Base-by-base conservation (phyloP, 2,113 vertebrate genomes). In the Malurus cyaneus region DNA sequence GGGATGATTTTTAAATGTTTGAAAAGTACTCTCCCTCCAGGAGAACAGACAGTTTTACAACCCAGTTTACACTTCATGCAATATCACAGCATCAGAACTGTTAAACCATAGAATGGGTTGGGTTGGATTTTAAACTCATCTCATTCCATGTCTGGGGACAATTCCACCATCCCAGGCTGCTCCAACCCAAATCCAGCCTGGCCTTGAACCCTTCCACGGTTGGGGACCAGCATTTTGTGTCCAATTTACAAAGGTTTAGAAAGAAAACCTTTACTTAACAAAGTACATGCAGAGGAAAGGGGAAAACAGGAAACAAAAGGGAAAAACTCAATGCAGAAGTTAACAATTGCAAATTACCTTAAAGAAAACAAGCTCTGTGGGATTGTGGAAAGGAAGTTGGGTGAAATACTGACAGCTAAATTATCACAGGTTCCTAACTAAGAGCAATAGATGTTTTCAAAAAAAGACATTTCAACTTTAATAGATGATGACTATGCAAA, bases 401-500 rank as follows among this genome's bases (percentile, higher is more conserved):
- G 70, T 47, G 71, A 60, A 70, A 71, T 3, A 18, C 11, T 17
- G 44, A 34, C 4, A 80, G 47, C 42, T 54, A 11, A 42, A 54
- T 60, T 21, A 54, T 23, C 72, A 28, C 5, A 52, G 67, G 46
- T 19, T 78, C 72, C 29, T 21, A 11, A 29, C 65, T 47, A 19
- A 60, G 2, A 73, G 60, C 36, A 84, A 57, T 0, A 15, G 11
- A 14, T 5, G 25, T 54, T 70, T 20, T 9, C 39, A 61, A 3
- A 32, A 64, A 50, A 71, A 67, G 12, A 10, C 13, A 42, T 42
- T 66, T 28, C 9, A 62, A 50, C 24, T 67, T 36, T 16, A 42
- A 29, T 1, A 46, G 54, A 24, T 12, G 57, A 23, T 4, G 41
- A 47, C 26, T 11, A 8, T 0, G 1, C 36, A 52, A 56, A 42